phyloP scores from a whole-genome alignment of 2,797 vertebrate species.

The Coreius guichenoti region DNA sequence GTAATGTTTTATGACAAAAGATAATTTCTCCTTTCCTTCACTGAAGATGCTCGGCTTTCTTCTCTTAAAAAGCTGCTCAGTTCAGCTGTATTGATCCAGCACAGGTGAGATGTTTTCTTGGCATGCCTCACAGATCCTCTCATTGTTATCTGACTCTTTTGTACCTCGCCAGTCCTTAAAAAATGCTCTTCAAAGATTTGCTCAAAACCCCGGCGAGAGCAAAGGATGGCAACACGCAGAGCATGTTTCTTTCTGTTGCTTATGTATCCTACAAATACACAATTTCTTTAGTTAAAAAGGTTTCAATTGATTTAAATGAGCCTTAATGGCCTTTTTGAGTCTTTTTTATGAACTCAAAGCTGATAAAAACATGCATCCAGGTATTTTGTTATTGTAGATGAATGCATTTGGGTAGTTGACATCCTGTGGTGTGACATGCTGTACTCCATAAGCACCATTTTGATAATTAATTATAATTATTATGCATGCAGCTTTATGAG shows the following conservation, averaged over 20 bases:
- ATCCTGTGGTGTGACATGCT: background rate
- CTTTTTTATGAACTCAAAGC: background rate
- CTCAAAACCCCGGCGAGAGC: background rate
- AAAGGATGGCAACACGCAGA: background rate
- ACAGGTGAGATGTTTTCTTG: slow-evolving; percentile 41
- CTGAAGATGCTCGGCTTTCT: background rate
- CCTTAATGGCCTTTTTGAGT: background rate
- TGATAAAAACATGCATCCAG: background rate
- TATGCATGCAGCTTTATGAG: slow-evolving; percentile 13
- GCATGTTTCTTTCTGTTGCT: background rate
- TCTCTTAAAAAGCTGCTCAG: background rate
- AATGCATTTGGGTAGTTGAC: background rate
- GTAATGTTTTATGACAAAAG: slow-evolving; percentile 23
- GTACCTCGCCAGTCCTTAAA: background rate
- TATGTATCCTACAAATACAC: background rate
- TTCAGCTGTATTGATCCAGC: slow-evolving; percentile 32
- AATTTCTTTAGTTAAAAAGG: background rate
- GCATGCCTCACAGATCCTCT: slow-evolving; percentile 5
- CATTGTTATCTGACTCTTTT: slow-evolving; percentile 26
- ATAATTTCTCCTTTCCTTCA: background rate
- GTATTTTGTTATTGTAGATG: background rate
- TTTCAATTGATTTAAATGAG: background rate
- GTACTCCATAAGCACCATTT: background rate
- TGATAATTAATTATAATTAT: slow-evolving; percentile 4
- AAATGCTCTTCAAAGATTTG: background rate